phyloP scores from a whole-genome alignment of 2,888 invertebrate species.

The Diplolepis rosae region DNA sequence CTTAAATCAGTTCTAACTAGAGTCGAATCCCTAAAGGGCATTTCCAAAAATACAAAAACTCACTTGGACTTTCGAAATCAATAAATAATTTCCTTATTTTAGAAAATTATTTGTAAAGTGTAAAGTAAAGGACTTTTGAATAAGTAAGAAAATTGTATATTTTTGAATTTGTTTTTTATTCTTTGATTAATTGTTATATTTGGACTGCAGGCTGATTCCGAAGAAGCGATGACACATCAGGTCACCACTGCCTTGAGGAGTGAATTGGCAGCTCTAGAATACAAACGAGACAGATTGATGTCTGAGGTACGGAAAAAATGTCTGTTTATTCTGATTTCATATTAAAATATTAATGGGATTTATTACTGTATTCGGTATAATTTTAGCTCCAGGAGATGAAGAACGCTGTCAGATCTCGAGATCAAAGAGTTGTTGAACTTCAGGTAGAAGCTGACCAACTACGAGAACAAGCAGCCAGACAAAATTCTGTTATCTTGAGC shows the following conservation, averaged over 20 bases:
- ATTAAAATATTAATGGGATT: too few species aligned
- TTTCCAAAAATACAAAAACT: too few species aligned
- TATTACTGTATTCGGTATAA: not conserved
- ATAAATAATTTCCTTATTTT: too few species aligned
- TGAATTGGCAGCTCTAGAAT: slow-evolving; percentile 88
- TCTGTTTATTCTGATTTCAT: not conserved
- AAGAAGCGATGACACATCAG: slow-evolving; percentile 76
- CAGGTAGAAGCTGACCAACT: slow-evolving; percentile 87
- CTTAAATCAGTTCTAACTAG: slow-evolving; percentile 26
- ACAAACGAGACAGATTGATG: slow-evolving; percentile 86
- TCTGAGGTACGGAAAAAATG: slow-evolving; percentile 78
- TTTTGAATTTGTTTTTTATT: not conserved
- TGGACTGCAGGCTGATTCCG: slow-evolving; percentile 71
- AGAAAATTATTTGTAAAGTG: too few species aligned
- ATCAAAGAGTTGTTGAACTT: slow-evolving; percentile 83
- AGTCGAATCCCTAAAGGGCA: not conserved
- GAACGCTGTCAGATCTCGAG: slow-evolving; percentile 81
- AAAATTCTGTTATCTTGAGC: slow-evolving; percentile 86
- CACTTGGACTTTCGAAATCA: too few species aligned
- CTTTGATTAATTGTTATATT: slow-evolving; percentile 22
- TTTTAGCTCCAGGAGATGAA: slow-evolving; percentile 82
- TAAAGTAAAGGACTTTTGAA: too few species aligned
- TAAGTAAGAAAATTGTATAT: slow-evolving; percentile 29
- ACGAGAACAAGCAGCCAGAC: slow-evolving; percentile 87
- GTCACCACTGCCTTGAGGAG: slow-evolving; percentile 85